Evolutionary conservation across 1,140 invertebrate genomes (phyloP).

Genomic region (Notospermus geniculatus): DNA sequence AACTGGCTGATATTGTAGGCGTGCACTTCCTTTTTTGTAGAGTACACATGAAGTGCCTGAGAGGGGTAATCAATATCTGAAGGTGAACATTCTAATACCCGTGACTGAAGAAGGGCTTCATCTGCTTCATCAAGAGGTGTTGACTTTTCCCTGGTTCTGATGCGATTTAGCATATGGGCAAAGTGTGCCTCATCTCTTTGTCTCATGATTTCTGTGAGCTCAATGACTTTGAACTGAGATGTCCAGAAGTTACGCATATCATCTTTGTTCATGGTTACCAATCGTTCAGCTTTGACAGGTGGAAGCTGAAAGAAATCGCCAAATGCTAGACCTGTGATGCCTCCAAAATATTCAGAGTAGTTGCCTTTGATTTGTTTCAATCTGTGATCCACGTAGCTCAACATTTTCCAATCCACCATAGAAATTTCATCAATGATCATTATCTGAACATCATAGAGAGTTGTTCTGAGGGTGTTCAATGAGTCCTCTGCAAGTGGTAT

Average conservation of each 20-base stretch:
- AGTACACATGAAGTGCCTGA: slow-evolving; percentile 7
- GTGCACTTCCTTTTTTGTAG: slow-evolving; percentile 18
- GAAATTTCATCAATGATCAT: slow-evolving; percentile 28
- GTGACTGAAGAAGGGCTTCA: slow-evolving; percentile 1
- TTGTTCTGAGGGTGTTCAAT: background rate
- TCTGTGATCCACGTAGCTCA: slow-evolving; percentile 25
- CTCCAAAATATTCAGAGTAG: slow-evolving; percentile 18
- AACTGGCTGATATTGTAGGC: slow-evolving; percentile 11
- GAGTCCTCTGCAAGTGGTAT: slow-evolving; percentile 3
- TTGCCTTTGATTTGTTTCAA: slow-evolving; percentile 12
- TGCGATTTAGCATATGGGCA: background rate
- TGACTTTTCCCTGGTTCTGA: slow-evolving; percentile 4
- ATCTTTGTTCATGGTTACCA: background rate
- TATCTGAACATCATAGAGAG: slow-evolving; percentile 7
- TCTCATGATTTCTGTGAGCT: slow-evolving; percentile 5
- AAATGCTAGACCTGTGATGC: slow-evolving; percentile 22
- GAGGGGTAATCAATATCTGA: background rate
- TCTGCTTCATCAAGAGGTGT: background rate
- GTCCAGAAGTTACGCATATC: slow-evolving; percentile 4
- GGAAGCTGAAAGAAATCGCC: slow-evolving; percentile 27
- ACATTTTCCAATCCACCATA: slow-evolving; percentile 20
- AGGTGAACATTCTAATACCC: background rate
- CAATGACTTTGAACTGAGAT: slow-evolving; percentile 4
- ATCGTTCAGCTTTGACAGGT: slow-evolving; percentile 13
- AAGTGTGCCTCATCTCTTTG: slow-evolving; percentile 7